Evolutionary conservation across 2,113 vertebrate genomes (phyloP).

Genomic region (Nycticorax nycticorax): DNA sequence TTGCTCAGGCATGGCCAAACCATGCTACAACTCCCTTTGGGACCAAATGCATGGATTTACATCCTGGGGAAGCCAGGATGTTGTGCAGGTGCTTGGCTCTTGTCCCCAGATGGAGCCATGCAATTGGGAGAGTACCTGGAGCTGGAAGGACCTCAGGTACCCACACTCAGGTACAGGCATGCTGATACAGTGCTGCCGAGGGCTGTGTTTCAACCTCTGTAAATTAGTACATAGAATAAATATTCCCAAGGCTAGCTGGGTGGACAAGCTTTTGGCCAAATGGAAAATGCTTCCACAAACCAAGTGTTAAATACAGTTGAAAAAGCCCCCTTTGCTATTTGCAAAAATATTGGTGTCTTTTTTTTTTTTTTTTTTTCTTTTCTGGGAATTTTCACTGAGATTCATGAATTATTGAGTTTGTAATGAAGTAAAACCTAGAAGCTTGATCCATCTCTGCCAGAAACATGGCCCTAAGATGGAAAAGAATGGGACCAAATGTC

Average conservation of each 20-base stretch:
- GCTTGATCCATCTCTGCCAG: neutral
- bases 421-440: neutral
- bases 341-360: neutral
- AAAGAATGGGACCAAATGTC: neutral
- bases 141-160: neutral
- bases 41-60: neutral
- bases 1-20: neutral
- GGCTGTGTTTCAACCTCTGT: neutral
- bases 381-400: neutral
- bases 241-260: neutral
- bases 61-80: neutral
- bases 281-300: neutral
- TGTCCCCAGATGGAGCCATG: neutral
- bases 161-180: neutral
- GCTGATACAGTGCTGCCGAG: neutral
- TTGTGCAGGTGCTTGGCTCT: neutral
- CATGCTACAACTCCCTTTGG: neutral
- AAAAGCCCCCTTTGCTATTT: neutral
- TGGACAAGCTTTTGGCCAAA: neutral
- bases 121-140: neutral
- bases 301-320: neutral
- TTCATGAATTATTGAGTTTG: neutral
- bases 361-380: neutral
- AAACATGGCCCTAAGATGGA: neutral
- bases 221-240: neutral